Evolutionary conservation across 2,888 invertebrate genomes (phyloP).

Genomic region (Drosophila merina): DNA sequence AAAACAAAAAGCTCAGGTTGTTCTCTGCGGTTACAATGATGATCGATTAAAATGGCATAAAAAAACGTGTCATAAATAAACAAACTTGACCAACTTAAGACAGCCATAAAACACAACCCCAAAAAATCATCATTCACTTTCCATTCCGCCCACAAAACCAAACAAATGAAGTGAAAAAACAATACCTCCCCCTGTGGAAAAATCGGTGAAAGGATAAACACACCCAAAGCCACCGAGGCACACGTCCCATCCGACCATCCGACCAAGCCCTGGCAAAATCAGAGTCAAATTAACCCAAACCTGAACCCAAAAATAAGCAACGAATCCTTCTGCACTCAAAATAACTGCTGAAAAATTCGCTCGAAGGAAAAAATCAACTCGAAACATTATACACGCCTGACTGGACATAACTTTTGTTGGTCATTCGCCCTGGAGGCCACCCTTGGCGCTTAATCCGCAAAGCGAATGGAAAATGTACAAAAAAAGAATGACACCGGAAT

Average conservation of each 20-base stretch:
- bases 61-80: constrained; percentile 2
- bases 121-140: constrained; percentile 22
- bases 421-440: constrained; percentile 3
- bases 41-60: not conserved
- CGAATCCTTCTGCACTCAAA: constrained; percentile 15
- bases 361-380: constrained; percentile 68
- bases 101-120: constrained; percentile 7
- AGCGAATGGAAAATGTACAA: constrained; percentile 1
- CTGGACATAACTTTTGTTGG: constrained; percentile 66
- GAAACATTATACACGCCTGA: constrained; percentile 67
- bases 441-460: constrained; percentile 11
- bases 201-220: constrained; percentile 61
- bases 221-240: constrained; percentile 11
- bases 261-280: constrained; percentile 12
- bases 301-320: constrained; percentile 43
- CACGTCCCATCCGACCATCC: not conserved
- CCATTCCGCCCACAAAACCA: constrained; percentile 3
- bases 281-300: constrained; percentile 57
- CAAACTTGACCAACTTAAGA: constrained; percentile 10
- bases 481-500: constrained; percentile 13
- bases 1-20: not conserved
- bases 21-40: not conserved
- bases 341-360: constrained; percentile 40
- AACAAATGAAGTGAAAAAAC: constrained; percentile 58
- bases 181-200: constrained; percentile 13